Conservation (phyloP, 2,888 invertebrate genomes). For the Xestobium rufovillosum region DNA sequence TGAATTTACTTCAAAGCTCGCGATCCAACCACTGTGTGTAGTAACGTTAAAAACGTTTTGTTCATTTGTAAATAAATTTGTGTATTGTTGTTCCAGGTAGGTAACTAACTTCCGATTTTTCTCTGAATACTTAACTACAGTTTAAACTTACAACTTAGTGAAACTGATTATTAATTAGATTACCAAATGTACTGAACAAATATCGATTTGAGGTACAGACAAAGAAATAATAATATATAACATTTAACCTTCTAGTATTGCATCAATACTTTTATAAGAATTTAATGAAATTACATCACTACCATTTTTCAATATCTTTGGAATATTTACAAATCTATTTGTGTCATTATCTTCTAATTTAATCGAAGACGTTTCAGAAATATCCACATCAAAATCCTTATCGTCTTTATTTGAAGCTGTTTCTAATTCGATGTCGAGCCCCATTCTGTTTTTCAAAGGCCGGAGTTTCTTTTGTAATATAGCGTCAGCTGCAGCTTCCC, state of each 20-base stretch:
- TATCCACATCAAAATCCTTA: conserved; percentile 10
- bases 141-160: no score
- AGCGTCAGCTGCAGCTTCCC: conserved; percentile 57
- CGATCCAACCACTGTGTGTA: no score
- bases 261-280: background rate
- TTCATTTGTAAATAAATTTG: no score
- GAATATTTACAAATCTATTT: background rate
- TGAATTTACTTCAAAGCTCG: no score
- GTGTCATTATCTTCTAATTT: conserved; percentile 6
- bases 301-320: background rate
- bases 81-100: no score
- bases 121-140: no score
- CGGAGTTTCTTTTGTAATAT: conserved; percentile 50
- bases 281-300: background rate
- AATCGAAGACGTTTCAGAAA: conserved; percentile 5
- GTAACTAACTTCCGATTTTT: no score
- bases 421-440: conserved; percentile 33
- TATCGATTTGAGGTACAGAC: no score
- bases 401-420: conserved; percentile 10
- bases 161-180: no score
- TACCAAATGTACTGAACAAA: no score
- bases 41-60: no score
- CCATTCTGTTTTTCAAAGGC: conserved; percentile 45
- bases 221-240: no score
- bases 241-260: background rate